Evolutionary conservation across 2,797 vertebrate species (phyloP).

Genomic region (Tiaroga cobitis): DNA sequence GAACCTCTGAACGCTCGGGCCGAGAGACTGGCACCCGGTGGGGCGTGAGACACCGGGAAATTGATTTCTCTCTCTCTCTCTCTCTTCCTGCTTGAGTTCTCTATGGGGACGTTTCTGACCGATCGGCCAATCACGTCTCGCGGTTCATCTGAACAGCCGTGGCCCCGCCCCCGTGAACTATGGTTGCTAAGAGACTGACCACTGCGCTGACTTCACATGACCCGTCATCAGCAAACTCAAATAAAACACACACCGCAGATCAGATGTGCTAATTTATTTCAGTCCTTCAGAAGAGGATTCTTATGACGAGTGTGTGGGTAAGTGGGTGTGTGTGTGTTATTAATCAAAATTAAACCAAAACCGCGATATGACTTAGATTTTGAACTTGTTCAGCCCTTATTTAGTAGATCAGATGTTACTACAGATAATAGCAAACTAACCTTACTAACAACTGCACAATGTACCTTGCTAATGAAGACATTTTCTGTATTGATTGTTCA

Average conservation of each 20-base stretch:
- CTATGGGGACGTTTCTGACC: conserved; percentile 89
- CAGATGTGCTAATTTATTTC: background rate
- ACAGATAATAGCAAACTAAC: background rate
- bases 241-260: conserved; percentile 6
- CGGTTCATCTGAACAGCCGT: conserved; percentile 77
- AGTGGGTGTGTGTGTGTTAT: background rate
- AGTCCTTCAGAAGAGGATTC: background rate
- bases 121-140: conserved; percentile 82
- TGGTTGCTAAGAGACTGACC: conserved; percentile 84
- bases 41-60: conserved; percentile 94
- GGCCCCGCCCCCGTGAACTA: conserved; percentile 77
- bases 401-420: background rate
- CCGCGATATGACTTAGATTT: background rate
- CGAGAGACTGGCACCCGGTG: conserved; percentile 95
- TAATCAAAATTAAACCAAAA: background rate
- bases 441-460: background rate
- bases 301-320: background rate
- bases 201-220: conserved; percentile 69
- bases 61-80: conserved; percentile 78
- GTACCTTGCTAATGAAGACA: background rate
- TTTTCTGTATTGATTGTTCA: background rate
- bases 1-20: conserved; percentile 92
- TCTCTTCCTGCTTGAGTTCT: conserved; percentile 80
- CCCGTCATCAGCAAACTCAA: conserved; percentile 48
- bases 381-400: background rate